Evolutionary conservation across 92 coral and sea anemone species (phyloP).

Genomic region (Porites divaricata): DNA sequence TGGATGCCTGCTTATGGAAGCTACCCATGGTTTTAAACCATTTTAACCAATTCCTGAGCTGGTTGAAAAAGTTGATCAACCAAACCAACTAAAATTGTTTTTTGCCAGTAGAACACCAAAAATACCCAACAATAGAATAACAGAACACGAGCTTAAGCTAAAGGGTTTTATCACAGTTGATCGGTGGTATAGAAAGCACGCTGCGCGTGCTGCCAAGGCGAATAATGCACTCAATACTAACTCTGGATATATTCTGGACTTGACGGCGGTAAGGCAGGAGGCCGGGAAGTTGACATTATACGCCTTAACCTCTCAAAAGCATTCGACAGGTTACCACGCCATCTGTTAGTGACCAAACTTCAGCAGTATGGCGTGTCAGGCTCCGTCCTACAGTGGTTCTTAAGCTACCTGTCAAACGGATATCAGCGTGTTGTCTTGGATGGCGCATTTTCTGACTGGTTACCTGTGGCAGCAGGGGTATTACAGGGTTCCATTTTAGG

Average conservation of each 20-base stretch:
- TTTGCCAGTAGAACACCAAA: too few species aligned
- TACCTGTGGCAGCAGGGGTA: conserved; percentile 65
- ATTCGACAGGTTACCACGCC: conserved; percentile 62
- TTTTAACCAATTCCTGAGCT: too few species aligned
- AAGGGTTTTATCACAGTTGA: too few species aligned
- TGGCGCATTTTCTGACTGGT: conserved; percentile 52
- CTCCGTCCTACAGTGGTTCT: conserved; percentile 35
- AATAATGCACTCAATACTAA: too few species aligned
- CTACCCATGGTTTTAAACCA: too few species aligned
- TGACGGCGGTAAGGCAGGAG: conserved; percentile 3
- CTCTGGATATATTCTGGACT: conserved; percentile 8
- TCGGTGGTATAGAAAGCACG: too few species aligned
- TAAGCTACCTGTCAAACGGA: conserved; percentile 46
- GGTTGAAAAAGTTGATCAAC: too few species aligned
- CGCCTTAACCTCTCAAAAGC: conserved; percentile 61
- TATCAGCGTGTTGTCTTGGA: conserved; percentile 49
- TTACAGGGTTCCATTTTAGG: conserved; percentile 16
- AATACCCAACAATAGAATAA: too few species aligned
- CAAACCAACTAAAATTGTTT: too few species aligned
- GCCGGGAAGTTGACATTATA: conserved; percentile 9
- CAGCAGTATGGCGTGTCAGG: conserved; percentile 38
- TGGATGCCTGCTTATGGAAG: too few species aligned
- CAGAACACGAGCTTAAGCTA: too few species aligned
- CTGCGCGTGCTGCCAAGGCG: too few species aligned
- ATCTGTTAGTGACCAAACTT: conserved; percentile 32